phyloP scores from a whole-genome alignment of 2,113 vertebrate genomes.

The Serilophus lunatus region DNA sequence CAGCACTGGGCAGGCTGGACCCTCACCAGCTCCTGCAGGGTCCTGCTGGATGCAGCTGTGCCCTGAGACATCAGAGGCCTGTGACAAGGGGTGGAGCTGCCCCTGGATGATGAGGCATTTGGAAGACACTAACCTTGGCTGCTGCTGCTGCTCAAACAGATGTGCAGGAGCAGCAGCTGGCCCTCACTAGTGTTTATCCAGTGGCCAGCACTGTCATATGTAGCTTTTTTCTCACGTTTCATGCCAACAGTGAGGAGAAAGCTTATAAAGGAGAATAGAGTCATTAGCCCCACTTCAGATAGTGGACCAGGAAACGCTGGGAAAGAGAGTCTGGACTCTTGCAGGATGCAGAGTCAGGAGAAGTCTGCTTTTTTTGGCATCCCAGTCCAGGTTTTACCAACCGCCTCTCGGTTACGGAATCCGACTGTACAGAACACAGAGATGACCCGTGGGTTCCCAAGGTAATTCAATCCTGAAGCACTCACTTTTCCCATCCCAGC shows the following conservation, averaged over 20 bases:
- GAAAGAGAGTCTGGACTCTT: neutral
- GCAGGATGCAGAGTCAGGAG: neutral
- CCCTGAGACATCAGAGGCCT: neutral
- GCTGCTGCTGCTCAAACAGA: neutral
- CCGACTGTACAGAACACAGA: neutral
- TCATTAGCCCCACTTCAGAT: neutral
- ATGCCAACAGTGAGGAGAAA: constrained; percentile 6
- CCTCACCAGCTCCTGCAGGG: neutral
- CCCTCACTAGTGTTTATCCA: neutral
- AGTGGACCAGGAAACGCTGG: neutral
- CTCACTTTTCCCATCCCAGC: neutral
- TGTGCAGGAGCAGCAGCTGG: neutral
- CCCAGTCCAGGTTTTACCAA: neutral
- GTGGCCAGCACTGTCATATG: neutral
- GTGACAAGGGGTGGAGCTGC: neutral
- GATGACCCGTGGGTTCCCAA: neutral
- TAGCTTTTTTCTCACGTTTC: neutral
- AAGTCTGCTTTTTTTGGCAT: neutral
- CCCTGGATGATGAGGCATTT: neutral
- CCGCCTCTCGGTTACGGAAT: neutral
- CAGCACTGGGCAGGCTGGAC: neutral
- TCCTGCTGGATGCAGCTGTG: neutral
- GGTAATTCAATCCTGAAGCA: neutral
- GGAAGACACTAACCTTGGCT: neutral
- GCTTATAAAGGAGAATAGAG: neutral